Conservation (phyloP, 2,113 vertebrate genomes). For the Pituophis catenifer region DNA sequence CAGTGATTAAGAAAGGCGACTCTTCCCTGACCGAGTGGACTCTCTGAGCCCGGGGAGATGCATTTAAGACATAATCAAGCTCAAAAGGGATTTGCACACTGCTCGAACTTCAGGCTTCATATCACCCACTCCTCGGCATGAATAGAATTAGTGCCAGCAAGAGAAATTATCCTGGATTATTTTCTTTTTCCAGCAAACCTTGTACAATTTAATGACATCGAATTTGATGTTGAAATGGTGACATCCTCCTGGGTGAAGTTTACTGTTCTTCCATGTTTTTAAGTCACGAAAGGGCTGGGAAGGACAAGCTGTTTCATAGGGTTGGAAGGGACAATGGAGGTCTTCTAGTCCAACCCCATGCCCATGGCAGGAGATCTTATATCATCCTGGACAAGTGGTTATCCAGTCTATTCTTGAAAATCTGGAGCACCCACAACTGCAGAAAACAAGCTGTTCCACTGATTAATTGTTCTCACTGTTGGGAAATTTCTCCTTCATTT, state of each 20-base stretch:
- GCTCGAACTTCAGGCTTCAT: background rate
- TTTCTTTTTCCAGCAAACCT: background rate
- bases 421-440: background rate
- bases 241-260: background rate
- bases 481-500: background rate
- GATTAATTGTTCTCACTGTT: background rate
- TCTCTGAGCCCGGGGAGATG: background rate
- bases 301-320: background rate
- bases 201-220: background rate
- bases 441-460: background rate
- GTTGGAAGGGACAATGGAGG: background rate
- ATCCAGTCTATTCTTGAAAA: background rate
- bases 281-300: background rate
- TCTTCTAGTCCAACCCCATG: background rate
- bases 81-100: background rate
- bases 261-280: background rate
- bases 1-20: too few relatives aligned
- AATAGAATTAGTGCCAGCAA: background rate
- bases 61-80: background rate
- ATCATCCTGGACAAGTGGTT: background rate
- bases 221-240: background rate
- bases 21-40: background rate
- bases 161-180: background rate
- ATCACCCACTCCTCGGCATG: background rate
- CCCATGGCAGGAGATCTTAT: background rate